Evolutionary conservation across 2,888 invertebrate species (phyloP), one percentile per base, ranked within the genome.

Genomic region (Rhamphomyia laevipes): DNA sequence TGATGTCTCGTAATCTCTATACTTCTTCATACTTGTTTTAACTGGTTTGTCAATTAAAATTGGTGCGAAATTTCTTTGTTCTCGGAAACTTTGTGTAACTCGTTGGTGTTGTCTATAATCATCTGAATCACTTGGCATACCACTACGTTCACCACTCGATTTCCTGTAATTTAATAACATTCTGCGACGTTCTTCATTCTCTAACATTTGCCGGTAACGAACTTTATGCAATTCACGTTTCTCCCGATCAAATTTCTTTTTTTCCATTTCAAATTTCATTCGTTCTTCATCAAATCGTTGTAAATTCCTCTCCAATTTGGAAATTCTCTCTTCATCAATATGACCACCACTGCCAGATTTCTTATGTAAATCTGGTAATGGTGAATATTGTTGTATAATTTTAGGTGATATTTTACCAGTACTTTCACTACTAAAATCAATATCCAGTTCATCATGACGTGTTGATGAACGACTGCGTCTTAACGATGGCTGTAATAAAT

Each of bases 191-290:
- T 70, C 71, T 50, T 68, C 65, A 33, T 62, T 62, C 50, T 68
- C 68, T 40, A 66, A 46, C 51, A 67, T 58, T 49, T 69, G 67
- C 43, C 64, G 66, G 51, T 64, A 61, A 4, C 65, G 62, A 43
- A 64, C 27, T 49, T 65, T 64, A 48, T 69, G 68, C 17, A 56
- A 43, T 21, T 80, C 79, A 9, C 78, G 74, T 58, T 76, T 73
- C 52, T 79, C 71, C 40, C 71, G 71, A 64, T 74, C 75, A 18
- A 66, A 70, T 4, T 63, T 63, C 13, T 71, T 63, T 50, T 68
- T 70, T 48, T 67, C 70, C 4, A 63, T 67, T 62, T 77, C 76
- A 47, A 71, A 71, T 4, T 66, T 63, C 6, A 63, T 57, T 4
- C 70, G 63, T 42, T 71, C 71, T 17, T 64, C 66, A 53, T 71